These are phyloP conservation scores for Panthera uncia DNA, from an alignment of 2,113 vertebrate species.

Conservation along the genomic window DNA sequence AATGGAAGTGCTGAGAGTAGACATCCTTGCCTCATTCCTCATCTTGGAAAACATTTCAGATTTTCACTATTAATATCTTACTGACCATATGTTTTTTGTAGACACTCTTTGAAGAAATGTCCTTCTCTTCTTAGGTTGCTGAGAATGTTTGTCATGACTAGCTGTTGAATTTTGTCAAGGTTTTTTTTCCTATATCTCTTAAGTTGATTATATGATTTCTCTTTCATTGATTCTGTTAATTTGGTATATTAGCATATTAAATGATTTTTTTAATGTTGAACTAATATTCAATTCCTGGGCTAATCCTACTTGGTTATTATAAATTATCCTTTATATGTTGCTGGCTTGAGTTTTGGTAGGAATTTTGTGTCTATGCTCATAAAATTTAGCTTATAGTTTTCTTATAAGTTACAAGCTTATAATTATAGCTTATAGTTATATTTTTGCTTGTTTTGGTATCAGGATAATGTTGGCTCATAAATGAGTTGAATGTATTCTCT, in stretches of 20 bases:
- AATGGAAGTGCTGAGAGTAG: background rate
- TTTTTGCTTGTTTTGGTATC: background rate
- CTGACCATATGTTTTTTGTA: background rate
- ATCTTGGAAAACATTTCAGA: background rate
- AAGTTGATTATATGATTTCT: background rate
- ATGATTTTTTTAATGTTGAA: constrained; percentile 5
- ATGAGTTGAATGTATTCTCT: background rate
- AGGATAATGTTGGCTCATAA: background rate
- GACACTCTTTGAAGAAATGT: background rate
- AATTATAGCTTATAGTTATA: background rate
- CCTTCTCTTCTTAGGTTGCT: background rate
- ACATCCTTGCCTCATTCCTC: background rate
- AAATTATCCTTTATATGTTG: background rate
- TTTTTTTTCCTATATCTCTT: background rate
- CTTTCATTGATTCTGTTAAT: background rate
- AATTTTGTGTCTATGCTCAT: background rate
- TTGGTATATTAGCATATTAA: background rate
- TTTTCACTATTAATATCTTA: background rate
- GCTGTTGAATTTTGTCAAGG: background rate
- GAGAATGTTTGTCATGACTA: background rate
- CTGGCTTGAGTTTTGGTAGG: background rate
- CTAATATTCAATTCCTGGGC: background rate
- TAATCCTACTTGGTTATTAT: background rate
- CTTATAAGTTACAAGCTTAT: background rate
- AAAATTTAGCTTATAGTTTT: background rate